Percentiles rank a stretch among this genome's conserved stretches.
phyloP scores from a whole-genome alignment of 2,888 invertebrate genomes.

The Drosophila greeni region DNA sequence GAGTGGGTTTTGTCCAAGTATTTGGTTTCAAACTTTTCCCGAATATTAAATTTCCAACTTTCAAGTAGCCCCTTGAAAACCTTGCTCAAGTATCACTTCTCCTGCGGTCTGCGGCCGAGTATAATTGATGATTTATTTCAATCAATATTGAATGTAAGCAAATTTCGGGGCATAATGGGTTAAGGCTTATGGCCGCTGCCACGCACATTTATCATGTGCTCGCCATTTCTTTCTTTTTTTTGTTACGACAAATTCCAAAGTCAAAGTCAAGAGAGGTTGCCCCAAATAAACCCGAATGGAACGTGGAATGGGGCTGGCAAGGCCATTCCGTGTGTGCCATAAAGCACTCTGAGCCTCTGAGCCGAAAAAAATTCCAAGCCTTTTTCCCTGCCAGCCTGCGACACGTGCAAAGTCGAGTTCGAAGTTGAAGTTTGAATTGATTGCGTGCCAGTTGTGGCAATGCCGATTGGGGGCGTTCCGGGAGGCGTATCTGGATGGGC shows the following conservation, averaged over 20 bases:
- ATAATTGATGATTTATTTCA: conserved; percentile 25
- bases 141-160: conserved; percentile 24
- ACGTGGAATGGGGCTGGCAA: conserved; percentile 18
- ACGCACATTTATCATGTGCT: conserved; percentile 57
- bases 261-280: conserved; percentile 51
- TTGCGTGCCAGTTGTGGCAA: conserved; percentile 66
- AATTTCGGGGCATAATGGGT: conserved; percentile 18
- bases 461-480: conserved; percentile 38
- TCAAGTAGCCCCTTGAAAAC: conserved; percentile 4
- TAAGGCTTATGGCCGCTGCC: conserved; percentile 44
- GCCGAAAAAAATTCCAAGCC: conserved; percentile 45
- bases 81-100: neutral
- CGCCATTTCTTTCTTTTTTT: conserved; percentile 30
- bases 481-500: conserved; percentile 30
- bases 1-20: neutral
- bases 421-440: conserved; percentile 61
- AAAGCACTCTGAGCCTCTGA: conserved; percentile 28
- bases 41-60: conserved; percentile 6
- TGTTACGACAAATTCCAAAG: conserved; percentile 37
- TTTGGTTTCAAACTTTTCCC: neutral
- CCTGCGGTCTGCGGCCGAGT: neutral
- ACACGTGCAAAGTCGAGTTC: conserved; percentile 49
- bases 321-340: conserved; percentile 34
- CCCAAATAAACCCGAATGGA: conserved; percentile 30
- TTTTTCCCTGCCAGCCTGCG: conserved; percentile 30